Base-by-base conservation (phyloP, 2,888 invertebrate species). In the Tetanocera ferruginea region DNA sequence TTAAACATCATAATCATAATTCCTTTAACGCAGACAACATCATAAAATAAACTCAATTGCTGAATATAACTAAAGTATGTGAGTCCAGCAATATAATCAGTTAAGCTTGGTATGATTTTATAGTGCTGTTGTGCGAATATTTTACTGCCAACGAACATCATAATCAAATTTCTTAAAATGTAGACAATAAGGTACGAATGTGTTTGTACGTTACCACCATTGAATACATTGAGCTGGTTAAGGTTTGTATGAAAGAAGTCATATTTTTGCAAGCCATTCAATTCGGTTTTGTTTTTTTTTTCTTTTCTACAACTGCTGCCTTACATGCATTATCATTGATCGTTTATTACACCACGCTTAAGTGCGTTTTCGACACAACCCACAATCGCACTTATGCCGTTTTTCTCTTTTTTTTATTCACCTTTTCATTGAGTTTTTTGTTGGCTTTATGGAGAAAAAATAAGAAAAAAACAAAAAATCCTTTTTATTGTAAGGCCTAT, bases 1-100 rank as follows among this genome's bases (percentile, higher is more conserved):
- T 17, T 49, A 43, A 73, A 73, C 62, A 62, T 43, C 83, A 82
- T 86, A 86, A 84, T 86, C 86, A 84, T 83, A 84, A 83, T 85
- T 85, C 85, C 83, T 85, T 83, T 28, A 62, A 28, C 83, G 83
- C 83, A 83, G 85, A 83, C 82, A 69, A 74, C 11, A 17, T n/a
- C 72, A 72, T 72, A 34, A 62, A 66, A 23, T 51, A 34, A 55
- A 75, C 51, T 66, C 52, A 55, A 64, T 69, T 55, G 43, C 14
- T 67, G 6, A 17, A 9, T 19, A 34, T 25, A 25, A 2, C n/a
- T 31, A 25, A 43, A 5, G 52, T 14, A 25, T 51, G 25, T 23
- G 25, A 25, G 14, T 23, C 66, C n/a, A n/a, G 5, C 43, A 43
- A 43, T 43, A 43, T 43, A 43, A 43, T 43, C 43, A 43, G 43